Evolutionary conservation across 2,797 vertebrate species (phyloP), one percentile per base, ranked within the genome.

Genomic region (Synaphobranchus kaupii): DNA sequence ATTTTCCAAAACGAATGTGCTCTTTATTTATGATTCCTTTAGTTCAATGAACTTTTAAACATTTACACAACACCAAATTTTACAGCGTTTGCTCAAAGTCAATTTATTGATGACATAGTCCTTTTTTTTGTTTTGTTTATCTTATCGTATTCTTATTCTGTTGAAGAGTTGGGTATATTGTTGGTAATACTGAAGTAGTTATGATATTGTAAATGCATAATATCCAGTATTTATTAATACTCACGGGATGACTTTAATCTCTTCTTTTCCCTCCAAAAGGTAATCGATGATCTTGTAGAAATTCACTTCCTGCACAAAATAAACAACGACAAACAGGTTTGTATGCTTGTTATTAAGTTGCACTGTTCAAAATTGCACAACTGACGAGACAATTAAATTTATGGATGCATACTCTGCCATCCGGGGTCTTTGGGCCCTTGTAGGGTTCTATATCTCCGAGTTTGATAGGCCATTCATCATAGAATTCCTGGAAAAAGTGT

Each of bases 261-360:
- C 98, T 95, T 99, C 98, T 95, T 98, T 98, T 89, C 87, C 96
- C 58, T 98, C 97, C 93, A 99, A 96, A 91, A 99, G 96, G 90
- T 99, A 99, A 94, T 99, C 98, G 86, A 99, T 99, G 91, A 99
- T 97, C 94, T 99, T 99, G 94, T 99, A 99, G 94, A 99, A 99
- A 92, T 87, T 97, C 68, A 99, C 3, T 97, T 99, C 98, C 99
- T 99, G 94, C 83, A 56, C 85, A 58, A 50, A 60, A 89, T 90
- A 81, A 82, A 88, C 84, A 83, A 91, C 85, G 90, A 13, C 48
- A 28, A 83, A 17, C 17, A n/a, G 15, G 54, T 56, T 56, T 56
- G 63, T 28, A 1, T 28, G n/a, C 5, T 10, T 7, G n/a, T 68
- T 25, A 68, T n/a, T 17, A 58, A 58, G 17, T 58, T 10, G 7